Conservation (phyloP, 2,113 vertebrate genomes). For the Notothenia rossii region DNA sequence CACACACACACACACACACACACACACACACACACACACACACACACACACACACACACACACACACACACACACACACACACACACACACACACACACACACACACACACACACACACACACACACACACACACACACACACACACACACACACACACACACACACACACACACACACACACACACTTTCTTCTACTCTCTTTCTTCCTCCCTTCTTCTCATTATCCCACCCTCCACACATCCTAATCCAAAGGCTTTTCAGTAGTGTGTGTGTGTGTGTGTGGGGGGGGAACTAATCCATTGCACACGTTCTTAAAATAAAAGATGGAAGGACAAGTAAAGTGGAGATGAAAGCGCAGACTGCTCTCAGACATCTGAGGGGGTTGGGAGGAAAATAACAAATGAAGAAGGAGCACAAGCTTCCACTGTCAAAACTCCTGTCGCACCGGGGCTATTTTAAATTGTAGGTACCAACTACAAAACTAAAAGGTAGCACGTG, state of each 20-base stretch:
- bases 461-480: slow-evolving; percentile 44
- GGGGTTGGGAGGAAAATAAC: slow-evolving; percentile 35
- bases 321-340: slow-evolving; percentile 52
- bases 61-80: too few species aligned
- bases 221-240: slow-evolving; percentile 38
- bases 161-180: too few species aligned
- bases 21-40: too few species aligned
- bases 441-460: slow-evolving; percentile 60
- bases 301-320: slow-evolving; percentile 66
- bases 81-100: too few species aligned
- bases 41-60: too few species aligned
- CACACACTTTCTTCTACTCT: background rate
- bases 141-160: too few species aligned
- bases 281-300: slow-evolving; percentile 60
- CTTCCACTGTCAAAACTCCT: slow-evolving; percentile 37
- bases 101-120: too few species aligned
- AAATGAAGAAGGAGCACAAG: slow-evolving; percentile 25
- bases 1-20: too few species aligned
- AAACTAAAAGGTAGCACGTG: slow-evolving; percentile 38
- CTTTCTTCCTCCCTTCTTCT: slow-evolving; percentile 14
- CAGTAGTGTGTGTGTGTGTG: background rate
- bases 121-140: too few species aligned
- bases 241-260: slow-evolving; percentile 65
- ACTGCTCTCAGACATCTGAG: slow-evolving; percentile 59
- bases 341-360: slow-evolving; percentile 70